A percentile compares a stretch with the other conserved stretches of the same genome.
Conservation (phyloP, 2,888 invertebrate species). For the Polydrusus cervinus region DNA sequence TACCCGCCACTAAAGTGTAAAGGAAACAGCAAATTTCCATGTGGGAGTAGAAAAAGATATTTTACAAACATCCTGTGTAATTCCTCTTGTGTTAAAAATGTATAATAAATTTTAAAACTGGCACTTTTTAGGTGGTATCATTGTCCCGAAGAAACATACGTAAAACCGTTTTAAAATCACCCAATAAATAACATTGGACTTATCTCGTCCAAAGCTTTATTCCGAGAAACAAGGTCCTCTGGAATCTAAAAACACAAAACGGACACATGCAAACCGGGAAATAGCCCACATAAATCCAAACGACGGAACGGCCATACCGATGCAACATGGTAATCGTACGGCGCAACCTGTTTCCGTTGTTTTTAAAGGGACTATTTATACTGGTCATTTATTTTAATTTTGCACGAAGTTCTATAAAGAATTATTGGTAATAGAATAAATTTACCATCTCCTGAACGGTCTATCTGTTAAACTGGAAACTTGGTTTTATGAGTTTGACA, state of each 20-base stretch:
- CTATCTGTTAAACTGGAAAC: no score
- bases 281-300: conserved; percentile 44
- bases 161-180: conserved; percentile 13
- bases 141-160: conserved; percentile 6
- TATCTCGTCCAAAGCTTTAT: conserved; percentile 25
- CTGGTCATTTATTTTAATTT: neutral
- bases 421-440: no score
- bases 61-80: no score
- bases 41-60: no score
- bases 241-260: conserved; percentile 43
- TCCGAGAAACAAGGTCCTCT: conserved; percentile 41
- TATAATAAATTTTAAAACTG: neutral
- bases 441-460: no score
- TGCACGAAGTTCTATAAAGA: no score
- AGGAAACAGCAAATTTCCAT: no score
- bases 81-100: no score
- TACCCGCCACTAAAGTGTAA: no score
- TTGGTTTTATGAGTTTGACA: no score
- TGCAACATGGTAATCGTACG: conserved; percentile 26
- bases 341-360: conserved; percentile 25
- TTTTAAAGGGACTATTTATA: conserved; percentile 13
- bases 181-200: conserved; percentile 32
- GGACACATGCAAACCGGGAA: conserved; percentile 40
- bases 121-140: conserved; percentile 10
- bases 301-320: conserved; percentile 30